phyloP scores from a whole-genome alignment of 2,113 vertebrate species.

The Delphinus delphis region DNA sequence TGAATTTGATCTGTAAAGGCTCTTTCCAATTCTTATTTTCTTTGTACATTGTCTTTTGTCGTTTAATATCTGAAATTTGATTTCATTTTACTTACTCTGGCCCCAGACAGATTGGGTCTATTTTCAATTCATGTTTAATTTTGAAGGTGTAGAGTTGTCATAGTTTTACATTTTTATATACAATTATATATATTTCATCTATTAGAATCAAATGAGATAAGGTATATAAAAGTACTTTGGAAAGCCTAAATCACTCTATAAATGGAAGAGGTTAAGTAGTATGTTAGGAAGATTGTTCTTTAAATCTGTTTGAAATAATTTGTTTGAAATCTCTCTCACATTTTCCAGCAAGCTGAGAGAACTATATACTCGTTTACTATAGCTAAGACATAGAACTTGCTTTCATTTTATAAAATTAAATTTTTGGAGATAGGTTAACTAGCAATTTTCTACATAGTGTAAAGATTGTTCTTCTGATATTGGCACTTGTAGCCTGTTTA shows the following conservation, averaged over 20 bases:
- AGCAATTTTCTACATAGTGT: slow-evolving; percentile 73
- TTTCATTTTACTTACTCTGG: slow-evolving; percentile 53
- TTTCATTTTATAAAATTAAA: slow-evolving; percentile 72
- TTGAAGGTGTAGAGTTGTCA: neutral
- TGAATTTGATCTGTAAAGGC: neutral
- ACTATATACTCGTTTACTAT: slow-evolving; percentile 39
- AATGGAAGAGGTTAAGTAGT: slow-evolving; percentile 48
- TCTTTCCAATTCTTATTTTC: slow-evolving; percentile 27
- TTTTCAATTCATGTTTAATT: slow-evolving; percentile 60
- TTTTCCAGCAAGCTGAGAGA: slow-evolving; percentile 61
- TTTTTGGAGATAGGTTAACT: slow-evolving; percentile 69
- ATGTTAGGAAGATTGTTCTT: slow-evolving; percentile 52
- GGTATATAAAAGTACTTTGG: slow-evolving; percentile 58
- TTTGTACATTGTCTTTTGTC: slow-evolving; percentile 35
- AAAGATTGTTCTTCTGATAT: slow-evolving; percentile 74
- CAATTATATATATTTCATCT: slow-evolving; percentile 49
- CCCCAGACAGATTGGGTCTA: slow-evolving; percentile 45
- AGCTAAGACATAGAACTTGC: slow-evolving; percentile 64
- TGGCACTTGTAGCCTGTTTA: slow-evolving; percentile 75
- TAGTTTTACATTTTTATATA: slow-evolving; percentile 43
- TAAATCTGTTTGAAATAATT: slow-evolving; percentile 58
- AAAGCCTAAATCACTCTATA: slow-evolving; percentile 49
- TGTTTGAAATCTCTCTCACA: slow-evolving; percentile 58
- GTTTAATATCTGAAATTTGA: slow-evolving; percentile 58
- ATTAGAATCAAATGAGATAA: slow-evolving; percentile 61